Base-by-base conservation (phyloP, 1,140 invertebrate genomes). In the Diorhabda elongata region DNA sequence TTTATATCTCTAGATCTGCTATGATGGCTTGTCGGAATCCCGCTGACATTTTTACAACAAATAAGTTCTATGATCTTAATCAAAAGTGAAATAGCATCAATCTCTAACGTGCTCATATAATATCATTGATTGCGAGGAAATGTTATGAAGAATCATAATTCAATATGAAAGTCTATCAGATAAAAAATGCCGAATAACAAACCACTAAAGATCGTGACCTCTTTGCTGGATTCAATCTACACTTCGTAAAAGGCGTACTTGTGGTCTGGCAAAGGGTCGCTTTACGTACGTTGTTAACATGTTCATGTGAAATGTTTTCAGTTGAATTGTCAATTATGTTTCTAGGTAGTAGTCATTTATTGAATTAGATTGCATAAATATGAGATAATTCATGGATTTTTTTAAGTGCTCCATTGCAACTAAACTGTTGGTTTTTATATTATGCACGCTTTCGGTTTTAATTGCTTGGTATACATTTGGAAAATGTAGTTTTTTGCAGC, bases 11-110 rank as follows among this genome's bases (percentile, higher is more conserved):
- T n/a, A 2, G 47, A 52, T 52, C 47, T 52, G 47, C n/a, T 52
- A 52, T 52, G 47, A 52, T n/a, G 47, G 47, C 47, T 52, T 52
- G 47, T 52, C 47, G n/a, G 47, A 52, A 52, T 52, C 47, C 47
- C 47, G 47, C 47, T 52, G 47, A 52, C 47, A 52, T 52, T 52
- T 52, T 52, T 52, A 52, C 47, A 52, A 52, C 6, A n/a, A 52
- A 52, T 52, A n/a, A 52, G n/a, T n/a, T 52, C 47, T 52, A 52
- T 52, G 47, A 52, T 52, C 47, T 52, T n/a, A 52, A 52, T 52
- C 47, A 52, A 52, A 52, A 52, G 47, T 8, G 47, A 52, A 52
- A 52, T 52, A 52, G n/a, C 47, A 52, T 52, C 47, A 52, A 52
- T n/a, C 47, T 52, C 47, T 8, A 52, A 52, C 47, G 6, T 52